Percentiles rank a stretch among this genome's conserved stretches.
Conservation (phyloP, 2,113 vertebrate species). For the Accipiter virgatus region DNA sequence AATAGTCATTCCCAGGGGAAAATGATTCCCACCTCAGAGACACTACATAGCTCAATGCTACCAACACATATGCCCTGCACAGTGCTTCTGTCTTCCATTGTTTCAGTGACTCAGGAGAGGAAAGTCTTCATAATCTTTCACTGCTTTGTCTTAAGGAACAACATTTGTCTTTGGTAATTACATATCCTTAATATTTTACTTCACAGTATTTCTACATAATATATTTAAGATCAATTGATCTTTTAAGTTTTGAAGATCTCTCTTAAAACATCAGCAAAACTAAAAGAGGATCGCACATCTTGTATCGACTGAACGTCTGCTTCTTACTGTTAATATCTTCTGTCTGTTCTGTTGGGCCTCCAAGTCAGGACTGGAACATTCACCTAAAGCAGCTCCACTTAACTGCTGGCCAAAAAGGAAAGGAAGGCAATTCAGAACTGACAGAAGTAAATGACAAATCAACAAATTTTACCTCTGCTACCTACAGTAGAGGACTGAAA, state of each 20-base stretch:
- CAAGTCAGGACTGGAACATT: not conserved
- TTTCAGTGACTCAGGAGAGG: not conserved
- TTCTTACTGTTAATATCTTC: not conserved
- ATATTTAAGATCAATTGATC: not conserved
- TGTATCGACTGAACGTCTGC: rapidly evolving
- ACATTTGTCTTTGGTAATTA: not conserved
- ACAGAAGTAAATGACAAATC: not conserved
- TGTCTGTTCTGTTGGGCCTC: no score
- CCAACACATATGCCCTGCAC: not conserved
- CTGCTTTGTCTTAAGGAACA: not conserved
- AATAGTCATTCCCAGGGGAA: not conserved
- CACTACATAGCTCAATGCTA: not conserved
- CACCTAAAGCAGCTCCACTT: not conserved
- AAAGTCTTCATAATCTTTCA: not conserved
- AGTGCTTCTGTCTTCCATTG: not conserved
- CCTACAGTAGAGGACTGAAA: not conserved
- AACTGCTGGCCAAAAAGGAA: not conserved
- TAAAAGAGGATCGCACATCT: not conserved
- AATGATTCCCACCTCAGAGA: not conserved
- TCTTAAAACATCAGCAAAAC: not conserved
- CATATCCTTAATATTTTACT: not conserved
- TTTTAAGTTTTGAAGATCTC: not conserved
- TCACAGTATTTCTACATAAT: not conserved
- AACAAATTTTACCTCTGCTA: not conserved
- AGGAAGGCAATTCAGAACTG: not conserved